phyloP scores from a whole-genome alignment of 1,140 invertebrate species.

The Papilio dardanus region DNA sequence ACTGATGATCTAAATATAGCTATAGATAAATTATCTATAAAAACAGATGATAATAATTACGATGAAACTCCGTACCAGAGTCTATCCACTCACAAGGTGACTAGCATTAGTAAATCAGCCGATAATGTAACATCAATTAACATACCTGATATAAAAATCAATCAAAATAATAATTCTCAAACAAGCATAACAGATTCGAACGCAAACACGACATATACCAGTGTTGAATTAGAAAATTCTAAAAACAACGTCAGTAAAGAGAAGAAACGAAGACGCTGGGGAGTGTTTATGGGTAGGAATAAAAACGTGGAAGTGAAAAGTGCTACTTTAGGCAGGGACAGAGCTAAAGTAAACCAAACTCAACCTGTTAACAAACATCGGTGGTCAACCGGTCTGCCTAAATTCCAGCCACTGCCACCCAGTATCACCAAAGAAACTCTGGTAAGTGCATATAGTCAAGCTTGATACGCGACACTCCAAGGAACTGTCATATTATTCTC shows the following conservation, averaged over 20 bases:
- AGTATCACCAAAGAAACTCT: constrained; percentile 89
- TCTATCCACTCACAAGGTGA: constrained; percentile 66
- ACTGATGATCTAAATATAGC: constrained; percentile 48
- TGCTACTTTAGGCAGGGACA: constrained; percentile 85
- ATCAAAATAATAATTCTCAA: constrained; percentile 54
- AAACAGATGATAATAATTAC: constrained; percentile 60
- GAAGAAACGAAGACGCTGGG: constrained; percentile 85
- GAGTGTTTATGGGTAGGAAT: constrained; percentile 84
- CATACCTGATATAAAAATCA: constrained; percentile 56
- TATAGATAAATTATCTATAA: constrained; percentile 59
- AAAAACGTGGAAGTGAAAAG: constrained; percentile 83
- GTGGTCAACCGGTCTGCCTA: constrained; percentile 86
- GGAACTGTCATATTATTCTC: too few species aligned
- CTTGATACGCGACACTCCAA: too few species aligned
- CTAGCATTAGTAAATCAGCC: constrained; percentile 61
- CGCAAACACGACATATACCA: constrained; percentile 66
- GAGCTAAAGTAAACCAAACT: constrained; percentile 68
- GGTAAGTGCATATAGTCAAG: constrained; percentile 83
- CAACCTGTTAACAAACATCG: constrained; percentile 83
- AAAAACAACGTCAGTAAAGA: constrained; percentile 78
- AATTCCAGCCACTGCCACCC: constrained; percentile 86
- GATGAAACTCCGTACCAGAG: constrained; percentile 77
- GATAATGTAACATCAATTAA: constrained; percentile 78
- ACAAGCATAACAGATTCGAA: constrained; percentile 57
- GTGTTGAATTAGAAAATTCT: constrained; percentile 51